Evolutionary conservation across 2,113 vertebrate genomes (phyloP), one percentile per base, ranked within the genome.

Genomic region (Natator depressus): DNA sequence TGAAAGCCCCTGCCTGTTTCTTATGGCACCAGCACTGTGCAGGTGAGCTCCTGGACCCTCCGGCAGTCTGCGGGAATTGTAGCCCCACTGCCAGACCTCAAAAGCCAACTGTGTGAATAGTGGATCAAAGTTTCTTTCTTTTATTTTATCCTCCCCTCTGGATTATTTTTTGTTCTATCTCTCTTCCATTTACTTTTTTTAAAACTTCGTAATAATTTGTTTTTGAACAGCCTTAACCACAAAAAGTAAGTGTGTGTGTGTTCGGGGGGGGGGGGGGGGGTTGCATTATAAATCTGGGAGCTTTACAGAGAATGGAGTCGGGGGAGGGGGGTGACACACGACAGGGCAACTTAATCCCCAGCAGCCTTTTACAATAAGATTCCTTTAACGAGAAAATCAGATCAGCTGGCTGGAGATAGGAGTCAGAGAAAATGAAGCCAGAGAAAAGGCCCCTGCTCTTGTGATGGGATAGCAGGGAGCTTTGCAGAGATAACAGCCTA

Each of bases 401-500:
- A 85, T 27, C 0, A n/a, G 50, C 16, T 25, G 0, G 54, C 22
- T 80, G 72, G 82, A 91, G 84, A 59, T 20, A 0, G 22, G 59
- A 78, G 27, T 1, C 0, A 1, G 47, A 0, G 1, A 22, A 0
- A 2, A 50, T 72, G n/a, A 42, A 72, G 50, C n/a, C 11, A 25
- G 51, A n/a, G 35, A 80, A 80, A 49, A 20, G 79, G 79, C 31
- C 79, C 29, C 47, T 22, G 46, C 29, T 20, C 80, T 35, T 35
- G 12, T 29, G 75, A 78, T 78, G 42, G 42, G 38, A 16, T 46
- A 78, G 75, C 47, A 69, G 35, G 46, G 38, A 46, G 25, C 27
- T 38, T n/a, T 54, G 51, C 50, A 22, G 72, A 1, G 0, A 9
- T 5, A 81, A 65, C 80, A 53, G 80, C 0, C 0, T 2, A 13